A percentile compares a stretch with the other conserved stretches of the same genome.
Conservation (phyloP, 2,113 vertebrate genomes). For the Lophotis ruficrista region DNA sequence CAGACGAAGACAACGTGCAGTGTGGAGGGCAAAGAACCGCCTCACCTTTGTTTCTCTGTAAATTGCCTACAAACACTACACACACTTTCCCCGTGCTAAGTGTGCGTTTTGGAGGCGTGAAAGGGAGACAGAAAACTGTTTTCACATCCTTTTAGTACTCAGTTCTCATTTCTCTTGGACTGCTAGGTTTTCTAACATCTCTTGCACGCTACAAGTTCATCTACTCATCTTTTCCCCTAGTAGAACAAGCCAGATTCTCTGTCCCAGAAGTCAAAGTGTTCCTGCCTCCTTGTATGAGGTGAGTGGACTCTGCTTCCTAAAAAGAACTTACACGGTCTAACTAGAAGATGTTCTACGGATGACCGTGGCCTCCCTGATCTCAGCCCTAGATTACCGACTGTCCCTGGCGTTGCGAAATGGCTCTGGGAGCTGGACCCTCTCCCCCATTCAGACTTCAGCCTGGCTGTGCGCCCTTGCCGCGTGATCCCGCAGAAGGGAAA, state of each 20-base stretch:
- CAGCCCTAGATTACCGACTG: background rate
- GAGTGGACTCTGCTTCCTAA: background rate
- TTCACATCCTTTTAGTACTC: background rate
- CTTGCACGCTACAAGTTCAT: background rate
- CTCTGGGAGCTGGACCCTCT: background rate
- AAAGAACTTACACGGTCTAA: background rate
- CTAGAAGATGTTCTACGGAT: background rate
- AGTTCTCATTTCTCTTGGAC: background rate
- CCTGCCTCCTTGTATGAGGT: background rate
- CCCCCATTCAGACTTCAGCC: background rate
- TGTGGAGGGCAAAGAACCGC: background rate
- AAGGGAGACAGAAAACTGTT: background rate
- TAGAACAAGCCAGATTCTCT: background rate
- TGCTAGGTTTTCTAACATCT: background rate
- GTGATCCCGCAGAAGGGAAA: background rate
- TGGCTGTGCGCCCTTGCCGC: accelerated
- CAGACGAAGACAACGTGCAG: background rate
- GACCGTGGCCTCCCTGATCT: background rate
- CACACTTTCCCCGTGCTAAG: background rate
- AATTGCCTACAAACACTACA: background rate
- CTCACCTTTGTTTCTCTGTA: background rate
- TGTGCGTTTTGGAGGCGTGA: background rate
- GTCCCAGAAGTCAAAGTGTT: background rate
- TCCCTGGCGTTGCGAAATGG: background rate
- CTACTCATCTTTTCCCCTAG: background rate